Conservation (phyloP, 2,888 invertebrate genomes). For the Sphecodes monilicornis region DNA sequence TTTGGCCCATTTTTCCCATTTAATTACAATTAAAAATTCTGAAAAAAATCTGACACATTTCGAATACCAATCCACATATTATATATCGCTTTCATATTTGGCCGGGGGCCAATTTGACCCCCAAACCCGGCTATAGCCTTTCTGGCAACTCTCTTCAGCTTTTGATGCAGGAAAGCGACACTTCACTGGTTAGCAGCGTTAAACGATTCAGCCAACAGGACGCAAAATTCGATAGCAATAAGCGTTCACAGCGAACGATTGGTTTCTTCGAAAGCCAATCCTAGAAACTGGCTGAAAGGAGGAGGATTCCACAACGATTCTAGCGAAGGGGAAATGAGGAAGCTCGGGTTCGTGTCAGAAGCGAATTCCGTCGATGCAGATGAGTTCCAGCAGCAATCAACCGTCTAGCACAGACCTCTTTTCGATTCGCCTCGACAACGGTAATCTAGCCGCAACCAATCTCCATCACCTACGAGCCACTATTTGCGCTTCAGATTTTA, state of each 20-base stretch:
- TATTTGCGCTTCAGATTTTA: conserved; percentile 81
- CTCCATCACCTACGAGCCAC: conserved; percentile 72
- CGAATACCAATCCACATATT: too few relatives aligned
- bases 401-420: conserved; percentile 48
- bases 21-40: too few relatives aligned
- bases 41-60: too few relatives aligned
- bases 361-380: conserved; percentile 67
- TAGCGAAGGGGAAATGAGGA: conserved; percentile 12
- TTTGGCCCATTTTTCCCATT: too few relatives aligned
- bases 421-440: conserved; percentile 62
- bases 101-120: too few relatives aligned
- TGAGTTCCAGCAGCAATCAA: conserved; percentile 63
- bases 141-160: neutral
- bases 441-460: conserved; percentile 73
- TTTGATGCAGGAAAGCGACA: neutral
- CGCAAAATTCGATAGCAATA: neutral
- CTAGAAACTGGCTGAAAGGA: neutral
- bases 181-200: neutral
- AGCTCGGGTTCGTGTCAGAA: conserved; percentile 61
- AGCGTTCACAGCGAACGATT: neutral
- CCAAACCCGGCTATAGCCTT: too few relatives aligned
- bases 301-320: neutral
- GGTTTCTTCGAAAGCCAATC: neutral
- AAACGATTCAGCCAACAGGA: neutral
- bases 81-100: too few relatives aligned